Base-by-base conservation (phyloP, 2,113 vertebrate genomes). In the Hydrochoerus hydrochaeris region DNA sequence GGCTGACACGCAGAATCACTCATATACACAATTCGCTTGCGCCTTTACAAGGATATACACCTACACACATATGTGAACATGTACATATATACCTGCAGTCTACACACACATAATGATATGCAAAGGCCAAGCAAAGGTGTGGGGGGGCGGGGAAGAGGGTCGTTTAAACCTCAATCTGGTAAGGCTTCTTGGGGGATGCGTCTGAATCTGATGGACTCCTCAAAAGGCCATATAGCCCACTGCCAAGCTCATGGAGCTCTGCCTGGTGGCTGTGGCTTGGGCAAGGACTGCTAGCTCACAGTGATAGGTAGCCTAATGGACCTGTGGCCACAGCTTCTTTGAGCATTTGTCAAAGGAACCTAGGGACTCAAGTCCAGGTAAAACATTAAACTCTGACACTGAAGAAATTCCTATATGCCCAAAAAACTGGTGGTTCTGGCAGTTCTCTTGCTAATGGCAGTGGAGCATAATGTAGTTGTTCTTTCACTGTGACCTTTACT, bases 301-400 rank as follows among this genome's bases (percentile, higher is more conserved):
- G 54, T 73, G 77, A 54, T 30, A 41, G 46, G 38, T 77, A 90
- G 58, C 75, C 16, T 49, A 38, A 28, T 41, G 35, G 30, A 69
- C 46, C 57, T 63, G 44, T 92, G 58, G 71, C 71, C 77, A 49
- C 46, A 57, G 62, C 41, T 94, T 95, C 82, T 54, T 71, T 96
- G 60, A 93, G 58, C 16, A 73, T 91, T 88, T 11, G n/a, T 62
- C 30, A 71, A 77, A 87, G 84, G 87, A 91, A 94, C 81, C 44
- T 81, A 71, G 38, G 13, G 41, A 69, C 81, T 88, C 30, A 44
- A 92, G 14, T 91, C 85, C 77, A 73, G 30, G 30, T 93, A 84
- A 91, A 95, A 87, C 9, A 49, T 94, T 84, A 89, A 58, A 83
- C 41, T 94, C 83, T 5, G 35, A 57, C 75, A 52, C 81, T 94